These are phyloP conservation scores for Drosophila nikananu DNA, from an alignment of 1,140 invertebrate genomes.

Conservation along the genomic window DNA sequence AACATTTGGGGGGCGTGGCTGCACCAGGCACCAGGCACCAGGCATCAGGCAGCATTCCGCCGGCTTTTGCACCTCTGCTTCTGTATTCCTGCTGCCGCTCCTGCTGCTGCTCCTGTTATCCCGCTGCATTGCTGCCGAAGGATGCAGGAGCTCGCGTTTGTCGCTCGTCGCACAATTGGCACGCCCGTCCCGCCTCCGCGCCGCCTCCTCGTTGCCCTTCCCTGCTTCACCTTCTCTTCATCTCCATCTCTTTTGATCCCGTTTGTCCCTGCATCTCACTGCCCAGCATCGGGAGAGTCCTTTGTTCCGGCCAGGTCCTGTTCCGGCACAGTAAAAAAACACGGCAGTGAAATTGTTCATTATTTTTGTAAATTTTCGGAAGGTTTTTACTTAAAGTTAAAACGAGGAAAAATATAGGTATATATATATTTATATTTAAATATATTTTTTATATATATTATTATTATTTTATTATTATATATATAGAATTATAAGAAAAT, in stretches of 20 bases:
- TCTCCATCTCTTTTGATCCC: background rate
- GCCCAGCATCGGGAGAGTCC: slow-evolving; percentile 48
- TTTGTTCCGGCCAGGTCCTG: slow-evolving; percentile 44
- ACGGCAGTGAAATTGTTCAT: background rate
- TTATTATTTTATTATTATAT: no score
- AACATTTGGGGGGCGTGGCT: slow-evolving; percentile 44
- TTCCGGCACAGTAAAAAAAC: slow-evolving; percentile 18
- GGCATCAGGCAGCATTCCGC: slow-evolving; percentile 58
- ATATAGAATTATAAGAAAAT: background rate
- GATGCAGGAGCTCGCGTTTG: slow-evolving; percentile 43
- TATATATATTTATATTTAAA: no score
- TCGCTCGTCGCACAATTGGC: slow-evolving; percentile 59
- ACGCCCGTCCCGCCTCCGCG: slow-evolving; percentile 66
- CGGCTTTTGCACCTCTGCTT: slow-evolving; percentile 60
- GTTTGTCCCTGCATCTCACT: slow-evolving; percentile 19
- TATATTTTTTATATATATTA: background rate
- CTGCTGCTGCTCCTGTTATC: slow-evolving; percentile 13
- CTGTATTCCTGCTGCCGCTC: slow-evolving; percentile 7
- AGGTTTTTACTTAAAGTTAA: no score
- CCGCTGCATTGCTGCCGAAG: slow-evolving; percentile 22
- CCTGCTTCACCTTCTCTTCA: background rate
- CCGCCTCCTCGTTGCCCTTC: slow-evolving; percentile 49
- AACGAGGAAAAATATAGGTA: background rate
- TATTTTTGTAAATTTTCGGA: background rate
- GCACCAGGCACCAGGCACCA: slow-evolving; percentile 30